Conservation (phyloP, 92 coral and sea anemone genomes). For the Micromussa lordhowensis region DNA sequence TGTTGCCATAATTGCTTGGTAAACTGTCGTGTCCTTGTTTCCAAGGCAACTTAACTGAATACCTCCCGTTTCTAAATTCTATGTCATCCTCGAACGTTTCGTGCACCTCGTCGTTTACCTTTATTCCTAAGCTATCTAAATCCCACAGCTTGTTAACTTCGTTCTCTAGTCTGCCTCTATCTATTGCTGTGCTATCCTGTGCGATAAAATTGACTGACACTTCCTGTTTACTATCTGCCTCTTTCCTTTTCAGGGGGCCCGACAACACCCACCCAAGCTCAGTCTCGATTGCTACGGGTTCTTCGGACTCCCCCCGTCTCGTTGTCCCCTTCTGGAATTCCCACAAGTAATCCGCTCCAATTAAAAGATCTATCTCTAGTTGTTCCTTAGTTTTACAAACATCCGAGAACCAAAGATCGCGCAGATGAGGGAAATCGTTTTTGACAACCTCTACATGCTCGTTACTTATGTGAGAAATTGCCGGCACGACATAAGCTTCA, state of each 20-base stretch:
- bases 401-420: no score
- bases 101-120: slow-evolving; percentile 23
- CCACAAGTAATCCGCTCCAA: no score
- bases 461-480: no score
- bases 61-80: no score
- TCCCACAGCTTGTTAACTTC: slow-evolving; percentile 61
- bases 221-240: slow-evolving; percentile 18
- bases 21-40: slow-evolving; percentile 1
- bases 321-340: slow-evolving; percentile 10
- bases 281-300: slow-evolving; percentile 48
- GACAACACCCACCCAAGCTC: no score
- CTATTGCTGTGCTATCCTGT: slow-evolving; percentile 10
- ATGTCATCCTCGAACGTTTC: no score
- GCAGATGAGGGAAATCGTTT: no score
- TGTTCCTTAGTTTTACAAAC: no score
- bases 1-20: slow-evolving; percentile 35
- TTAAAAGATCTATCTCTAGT: no score
- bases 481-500: slow-evolving; percentile 7
- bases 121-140: slow-evolving; percentile 54
- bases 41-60: neutral
- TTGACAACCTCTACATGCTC: no score
- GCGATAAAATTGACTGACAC: slow-evolving; percentile 31
- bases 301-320: slow-evolving; percentile 44
- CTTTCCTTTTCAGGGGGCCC: no score
- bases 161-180: slow-evolving; percentile 25